These are phyloP conservation scores for Paguma larvata DNA, from an alignment of 2,797 vertebrate genomes.

Conservation along the genomic window DNA sequence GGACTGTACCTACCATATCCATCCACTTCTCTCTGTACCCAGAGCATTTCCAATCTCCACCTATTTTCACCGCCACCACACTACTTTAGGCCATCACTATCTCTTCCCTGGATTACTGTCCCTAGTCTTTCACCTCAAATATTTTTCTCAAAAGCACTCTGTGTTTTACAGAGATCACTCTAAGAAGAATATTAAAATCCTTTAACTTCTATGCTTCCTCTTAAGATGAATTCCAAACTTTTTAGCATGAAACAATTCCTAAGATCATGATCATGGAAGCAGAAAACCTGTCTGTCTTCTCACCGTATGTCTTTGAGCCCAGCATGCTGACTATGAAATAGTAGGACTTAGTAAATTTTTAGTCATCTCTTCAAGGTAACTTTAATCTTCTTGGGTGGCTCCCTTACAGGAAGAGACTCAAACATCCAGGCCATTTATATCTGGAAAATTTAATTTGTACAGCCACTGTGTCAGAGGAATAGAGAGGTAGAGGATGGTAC, in stretches of 20 bases:
- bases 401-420: slow-evolving; percentile 20
- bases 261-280: neutral
- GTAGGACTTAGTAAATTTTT: slow-evolving; percentile 34
- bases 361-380: slow-evolving; percentile 22
- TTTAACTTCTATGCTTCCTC: slow-evolving; percentile 26
- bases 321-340: slow-evolving; percentile 12
- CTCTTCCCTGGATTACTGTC: neutral
- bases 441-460: slow-evolving; percentile 20
- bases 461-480: neutral
- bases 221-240: slow-evolving; percentile 46
- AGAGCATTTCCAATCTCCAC: neutral
- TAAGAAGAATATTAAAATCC: slow-evolving; percentile 14
- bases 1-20: neutral
- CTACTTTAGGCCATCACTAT: neutral
- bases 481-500: neutral
- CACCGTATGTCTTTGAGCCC: neutral
- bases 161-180: neutral
- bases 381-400: slow-evolving; percentile 2
- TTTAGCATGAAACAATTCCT: slow-evolving; percentile 34
- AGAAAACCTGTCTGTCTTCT: neutral
- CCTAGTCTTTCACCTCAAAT: neutral
- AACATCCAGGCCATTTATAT: neutral
- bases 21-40: neutral
- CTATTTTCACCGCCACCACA: neutral
- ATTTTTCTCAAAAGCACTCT: neutral